Conservation (phyloP, 1,140 invertebrate genomes). For the Hyposmocoma kahamanoa region DNA sequence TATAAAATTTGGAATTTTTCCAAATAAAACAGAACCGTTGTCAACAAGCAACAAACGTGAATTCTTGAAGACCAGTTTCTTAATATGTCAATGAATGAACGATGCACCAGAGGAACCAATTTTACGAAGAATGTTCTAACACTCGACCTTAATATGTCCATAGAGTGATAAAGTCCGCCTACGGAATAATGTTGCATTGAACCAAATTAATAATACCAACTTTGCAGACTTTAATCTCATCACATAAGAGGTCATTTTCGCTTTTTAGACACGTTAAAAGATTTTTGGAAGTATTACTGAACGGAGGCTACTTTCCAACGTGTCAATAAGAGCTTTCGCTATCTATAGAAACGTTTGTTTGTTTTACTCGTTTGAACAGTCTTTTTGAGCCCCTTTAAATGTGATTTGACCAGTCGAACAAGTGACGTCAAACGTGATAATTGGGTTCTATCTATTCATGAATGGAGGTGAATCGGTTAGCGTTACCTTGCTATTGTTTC, state of each 20-base stretch:
- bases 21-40: too few species aligned
- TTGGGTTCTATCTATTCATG: too few species aligned
- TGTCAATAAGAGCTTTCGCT: conserved; percentile 4
- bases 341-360: neutral
- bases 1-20: too few species aligned
- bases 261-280: neutral
- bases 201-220: neutral
- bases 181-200: neutral
- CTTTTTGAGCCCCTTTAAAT: neutral
- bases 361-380: neutral
- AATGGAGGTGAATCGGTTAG: too few species aligned
- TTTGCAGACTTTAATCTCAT: neutral
- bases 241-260: neutral
- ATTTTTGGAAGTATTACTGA: neutral
- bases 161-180: neutral
- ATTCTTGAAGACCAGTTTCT: too few species aligned
- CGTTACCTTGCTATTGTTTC: too few species aligned
- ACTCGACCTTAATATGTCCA: neutral
- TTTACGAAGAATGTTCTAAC: neutral
- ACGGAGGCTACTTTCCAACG: conserved; percentile 1
- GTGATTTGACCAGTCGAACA: too few species aligned
- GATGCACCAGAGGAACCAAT: neutral
- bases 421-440: too few species aligned
- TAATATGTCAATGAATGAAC: too few species aligned
- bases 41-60: too few species aligned